A percentile compares a stretch with the other conserved stretches of the same genome.
phyloP scores from a whole-genome alignment of 2,797 vertebrate species.

The Cuculus canorus region DNA sequence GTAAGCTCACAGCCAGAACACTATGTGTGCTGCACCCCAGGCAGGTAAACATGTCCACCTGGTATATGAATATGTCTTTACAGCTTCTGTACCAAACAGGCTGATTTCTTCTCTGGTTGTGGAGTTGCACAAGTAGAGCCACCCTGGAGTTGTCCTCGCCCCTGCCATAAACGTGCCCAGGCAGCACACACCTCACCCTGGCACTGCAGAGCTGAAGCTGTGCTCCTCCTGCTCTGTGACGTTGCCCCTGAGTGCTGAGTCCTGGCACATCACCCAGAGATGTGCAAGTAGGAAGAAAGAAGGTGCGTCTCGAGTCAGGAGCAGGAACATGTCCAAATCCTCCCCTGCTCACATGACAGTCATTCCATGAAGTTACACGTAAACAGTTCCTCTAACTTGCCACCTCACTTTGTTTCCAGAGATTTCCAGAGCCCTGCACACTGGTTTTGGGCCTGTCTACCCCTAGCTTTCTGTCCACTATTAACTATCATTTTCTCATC shows the following conservation, averaged over 20 bases:
- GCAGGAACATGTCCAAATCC: neutral
- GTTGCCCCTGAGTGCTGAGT: neutral
- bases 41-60: fast-evolving
- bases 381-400: neutral
- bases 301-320: neutral
- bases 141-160: neutral
- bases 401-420: neutral
- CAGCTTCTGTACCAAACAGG: neutral
- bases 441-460: fast-evolving
- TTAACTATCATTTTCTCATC: neutral
- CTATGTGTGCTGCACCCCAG: neutral
- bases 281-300: neutral
- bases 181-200: fast-evolving
- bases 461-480: neutral
- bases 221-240: neutral
- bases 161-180: fast-evolving
- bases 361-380: neutral
- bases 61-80: neutral
- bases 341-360: neutral
- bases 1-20: neutral
- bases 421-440: neutral
- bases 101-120: fast-evolving
- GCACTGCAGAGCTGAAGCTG: fast-evolving
- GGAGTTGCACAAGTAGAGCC: neutral
- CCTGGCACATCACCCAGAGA: neutral